Conservation (phyloP, 2,113 vertebrate species). For the Pteronura brasiliensis region DNA sequence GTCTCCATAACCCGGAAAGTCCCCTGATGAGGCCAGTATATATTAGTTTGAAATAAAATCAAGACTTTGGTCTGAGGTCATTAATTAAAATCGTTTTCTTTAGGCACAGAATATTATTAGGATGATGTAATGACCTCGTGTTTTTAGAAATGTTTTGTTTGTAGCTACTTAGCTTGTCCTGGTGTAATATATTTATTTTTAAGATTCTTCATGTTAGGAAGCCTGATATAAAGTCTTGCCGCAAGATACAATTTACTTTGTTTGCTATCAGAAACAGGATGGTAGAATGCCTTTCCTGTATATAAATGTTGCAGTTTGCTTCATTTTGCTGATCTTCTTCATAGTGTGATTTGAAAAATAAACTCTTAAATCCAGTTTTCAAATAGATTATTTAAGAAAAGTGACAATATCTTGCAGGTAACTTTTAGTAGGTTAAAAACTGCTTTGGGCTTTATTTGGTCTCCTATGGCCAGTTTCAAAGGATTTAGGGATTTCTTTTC, state of each 20-base stretch:
- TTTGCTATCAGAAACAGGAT: neutral
- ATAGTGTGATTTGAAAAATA: constrained; percentile 4
- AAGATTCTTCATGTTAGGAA: constrained; percentile 1
- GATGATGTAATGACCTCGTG: neutral
- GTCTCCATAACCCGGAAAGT: neutral
- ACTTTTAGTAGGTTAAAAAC: neutral
- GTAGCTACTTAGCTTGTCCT: neutral
- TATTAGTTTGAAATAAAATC: constrained; percentile 41
- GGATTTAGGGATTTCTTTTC: neutral
- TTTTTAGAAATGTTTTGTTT: constrained; percentile 14
- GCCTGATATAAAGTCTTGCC: neutral
- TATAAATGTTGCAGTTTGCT: neutral
- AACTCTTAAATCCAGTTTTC: neutral
- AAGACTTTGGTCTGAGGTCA: neutral
- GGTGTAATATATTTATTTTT: neutral
- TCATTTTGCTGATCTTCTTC: neutral
- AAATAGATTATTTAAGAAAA: neutral
- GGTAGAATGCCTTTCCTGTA: neutral
- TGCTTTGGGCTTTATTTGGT: neutral
- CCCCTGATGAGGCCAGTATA: neutral
- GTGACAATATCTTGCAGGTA: neutral
- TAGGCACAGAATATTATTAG: neutral
- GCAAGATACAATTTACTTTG: neutral
- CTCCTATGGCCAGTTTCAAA: neutral
- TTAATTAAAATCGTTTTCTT: constrained; percentile 31